A percentile compares a stretch with the other conserved stretches of the same genome.
phyloP scores from a whole-genome alignment of 2,113 vertebrate genomes.

The Hemibagrus wyckioides region DNA sequence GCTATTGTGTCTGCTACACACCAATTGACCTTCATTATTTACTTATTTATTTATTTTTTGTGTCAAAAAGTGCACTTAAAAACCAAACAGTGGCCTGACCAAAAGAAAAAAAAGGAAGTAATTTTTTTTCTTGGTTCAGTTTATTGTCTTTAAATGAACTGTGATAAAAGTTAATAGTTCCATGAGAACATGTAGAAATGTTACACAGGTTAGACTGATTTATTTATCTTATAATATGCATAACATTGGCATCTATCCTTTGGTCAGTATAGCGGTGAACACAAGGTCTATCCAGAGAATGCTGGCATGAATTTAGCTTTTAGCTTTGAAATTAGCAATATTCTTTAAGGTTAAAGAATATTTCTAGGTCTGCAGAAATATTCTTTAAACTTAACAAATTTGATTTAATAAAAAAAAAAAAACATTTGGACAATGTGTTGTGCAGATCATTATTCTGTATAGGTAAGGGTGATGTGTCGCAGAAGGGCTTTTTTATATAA shows the following conservation, averaged over 20 bases:
- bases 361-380: background rate
- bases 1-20: background rate
- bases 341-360: too few relatives aligned
- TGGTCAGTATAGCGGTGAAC: too few relatives aligned
- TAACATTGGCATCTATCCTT: background rate
- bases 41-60: background rate
- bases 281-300: background rate
- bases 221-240: background rate
- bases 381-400: background rate
- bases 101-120: background rate
- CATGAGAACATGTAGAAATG: background rate
- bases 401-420: background rate
- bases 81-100: background rate
- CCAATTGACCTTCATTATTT: too few relatives aligned
- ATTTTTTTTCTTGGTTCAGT: background rate
- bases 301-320: too few relatives aligned
- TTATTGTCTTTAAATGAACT: background rate
- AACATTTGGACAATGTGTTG: background rate
- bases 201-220: background rate
- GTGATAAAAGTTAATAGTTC: background rate
- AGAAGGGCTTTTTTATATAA: background rate
- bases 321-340: too few relatives aligned
- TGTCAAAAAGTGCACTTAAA: background rate
- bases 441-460: background rate
- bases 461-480: background rate